Evolutionary conservation across 2,888 invertebrate species (phyloP).

Genomic region (Patella pellucida): DNA sequence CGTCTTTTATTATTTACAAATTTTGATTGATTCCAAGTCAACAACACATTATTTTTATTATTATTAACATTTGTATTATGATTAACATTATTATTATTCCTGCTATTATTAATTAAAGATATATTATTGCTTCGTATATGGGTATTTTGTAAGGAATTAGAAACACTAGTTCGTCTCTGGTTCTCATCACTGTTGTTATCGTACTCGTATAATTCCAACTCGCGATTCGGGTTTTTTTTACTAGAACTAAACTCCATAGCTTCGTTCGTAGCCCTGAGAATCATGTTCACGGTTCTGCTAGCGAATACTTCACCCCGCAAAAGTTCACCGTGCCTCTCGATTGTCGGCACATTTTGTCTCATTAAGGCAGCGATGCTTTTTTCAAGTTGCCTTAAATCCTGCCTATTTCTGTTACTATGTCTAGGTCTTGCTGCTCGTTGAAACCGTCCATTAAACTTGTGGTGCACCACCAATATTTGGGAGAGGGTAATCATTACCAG

Average conservation of each 20-base stretch:
- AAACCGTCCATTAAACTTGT: conserved; percentile 33
- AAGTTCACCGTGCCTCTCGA: conserved; percentile 24
- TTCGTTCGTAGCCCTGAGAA: conserved; percentile 22
- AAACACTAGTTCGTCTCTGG: background rate
- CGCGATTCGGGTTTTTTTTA: background rate
- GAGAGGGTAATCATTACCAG: conserved; percentile 34
- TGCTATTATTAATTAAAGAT: background rate
- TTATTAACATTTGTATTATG: too few species aligned
- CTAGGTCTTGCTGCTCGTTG: conserved; percentile 21
- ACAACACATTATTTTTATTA: too few species aligned
- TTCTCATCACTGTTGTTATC: background rate
- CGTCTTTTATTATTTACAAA: background rate
- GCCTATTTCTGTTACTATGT: conserved; percentile 22
- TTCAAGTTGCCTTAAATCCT: conserved; percentile 37
- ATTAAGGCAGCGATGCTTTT: conserved; percentile 31
- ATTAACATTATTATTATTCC: too few species aligned
- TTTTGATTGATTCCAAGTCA: background rate
- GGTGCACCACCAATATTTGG: conserved; percentile 34
- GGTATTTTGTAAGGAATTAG: background rate
- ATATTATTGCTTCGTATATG: background rate
- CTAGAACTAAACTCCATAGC: background rate
- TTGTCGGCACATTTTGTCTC: conserved; percentile 29
- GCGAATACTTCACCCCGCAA: conserved; percentile 29
- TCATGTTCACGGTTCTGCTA: conserved; percentile 24
- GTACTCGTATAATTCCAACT: background rate